phyloP scores from a whole-genome alignment of 2,113 vertebrate species.

The Odontesthes bonariensis region DNA sequence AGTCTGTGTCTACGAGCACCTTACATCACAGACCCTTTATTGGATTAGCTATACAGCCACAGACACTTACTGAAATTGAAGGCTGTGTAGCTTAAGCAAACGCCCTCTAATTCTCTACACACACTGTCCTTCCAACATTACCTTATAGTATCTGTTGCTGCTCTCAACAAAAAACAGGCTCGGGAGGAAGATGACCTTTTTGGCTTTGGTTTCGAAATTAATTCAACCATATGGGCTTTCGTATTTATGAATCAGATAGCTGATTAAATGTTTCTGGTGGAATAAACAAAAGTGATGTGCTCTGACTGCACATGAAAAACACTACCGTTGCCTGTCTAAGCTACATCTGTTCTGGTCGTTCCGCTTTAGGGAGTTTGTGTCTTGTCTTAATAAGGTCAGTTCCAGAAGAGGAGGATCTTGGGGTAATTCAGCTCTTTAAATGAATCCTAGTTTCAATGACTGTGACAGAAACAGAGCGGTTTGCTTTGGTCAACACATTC shows the following conservation, averaged over 20 bases:
- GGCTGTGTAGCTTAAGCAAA: not conserved
- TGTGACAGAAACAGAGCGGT: not conserved
- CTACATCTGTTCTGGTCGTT: too few relatives aligned
- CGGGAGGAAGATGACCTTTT: conserved; percentile 20
- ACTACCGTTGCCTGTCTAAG: not conserved
- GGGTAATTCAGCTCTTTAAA: not conserved
- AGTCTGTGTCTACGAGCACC: not conserved
- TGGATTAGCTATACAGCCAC: conserved; percentile 43
- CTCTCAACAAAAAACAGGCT: conserved; percentile 18
- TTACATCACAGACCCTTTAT: conserved; percentile 44
- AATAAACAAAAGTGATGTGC: not conserved
- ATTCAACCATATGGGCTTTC: conserved; percentile 12
- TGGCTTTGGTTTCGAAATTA: conserved; percentile 20
- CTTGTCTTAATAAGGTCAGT: not conserved
- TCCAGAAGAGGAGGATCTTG: not conserved
- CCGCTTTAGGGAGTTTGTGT: not conserved
- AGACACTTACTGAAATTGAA: conserved; percentile 60
- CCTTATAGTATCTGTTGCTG: conserved; percentile 1
- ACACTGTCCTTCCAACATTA: not conserved
- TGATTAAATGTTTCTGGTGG: not conserved
- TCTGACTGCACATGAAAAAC: not conserved
- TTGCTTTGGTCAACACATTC: not conserved
- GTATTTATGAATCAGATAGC: conserved; percentile 10
- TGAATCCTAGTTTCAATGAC: not conserved
- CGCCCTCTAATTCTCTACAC: conserved; percentile 14